phyloP scores from a whole-genome alignment of 2,888 invertebrate genomes.

The Synergus umbraculus region DNA sequence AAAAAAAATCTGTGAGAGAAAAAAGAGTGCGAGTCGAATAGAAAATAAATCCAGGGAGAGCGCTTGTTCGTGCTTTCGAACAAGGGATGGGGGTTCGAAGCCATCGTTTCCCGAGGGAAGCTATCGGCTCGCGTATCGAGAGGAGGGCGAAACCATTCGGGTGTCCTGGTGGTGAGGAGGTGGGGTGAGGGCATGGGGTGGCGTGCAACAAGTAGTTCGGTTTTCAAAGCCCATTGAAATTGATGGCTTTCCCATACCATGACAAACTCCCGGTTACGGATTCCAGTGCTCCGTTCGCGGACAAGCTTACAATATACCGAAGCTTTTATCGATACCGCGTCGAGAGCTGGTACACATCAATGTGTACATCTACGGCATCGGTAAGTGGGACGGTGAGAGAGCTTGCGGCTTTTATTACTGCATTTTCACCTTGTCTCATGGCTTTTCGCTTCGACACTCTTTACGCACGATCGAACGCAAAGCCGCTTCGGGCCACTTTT shows the following conservation, averaged over 20 bases:
- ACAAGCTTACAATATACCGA: conserved; percentile 72
- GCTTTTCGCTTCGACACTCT: conserved; percentile 72
- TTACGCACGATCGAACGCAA: conserved; percentile 71
- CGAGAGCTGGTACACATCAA: conserved; percentile 52
- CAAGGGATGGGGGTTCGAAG: conserved; percentile 68
- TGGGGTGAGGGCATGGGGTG: conserved; percentile 58
- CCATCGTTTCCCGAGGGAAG: conserved; percentile 75
- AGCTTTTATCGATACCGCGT: conserved; percentile 76
- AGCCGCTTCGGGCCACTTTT: conserved; percentile 48
- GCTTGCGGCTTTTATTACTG: conserved; percentile 76
- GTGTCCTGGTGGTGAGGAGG: conserved; percentile 62
- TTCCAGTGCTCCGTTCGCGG: conserved; percentile 65
- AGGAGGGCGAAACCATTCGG: conserved; percentile 75
- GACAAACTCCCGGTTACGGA: conserved; percentile 66
- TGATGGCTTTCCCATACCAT: conserved; percentile 78
- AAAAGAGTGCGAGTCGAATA: conserved; percentile 38
- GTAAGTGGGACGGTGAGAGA: conserved; percentile 52
- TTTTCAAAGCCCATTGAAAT: conserved; percentile 78
- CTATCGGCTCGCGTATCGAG: conserved; percentile 78
- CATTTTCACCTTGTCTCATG: conserved; percentile 76
- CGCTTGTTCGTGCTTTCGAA: conserved; percentile 66
- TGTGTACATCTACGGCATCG: conserved; percentile 44
- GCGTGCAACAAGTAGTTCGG: conserved; percentile 78
- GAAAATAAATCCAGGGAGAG: conserved; percentile 57
- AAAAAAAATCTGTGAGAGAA: conserved; percentile 1